Conservation (phyloP, 2,797 vertebrate genomes). For the Neomorphus geoffroyi region DNA sequence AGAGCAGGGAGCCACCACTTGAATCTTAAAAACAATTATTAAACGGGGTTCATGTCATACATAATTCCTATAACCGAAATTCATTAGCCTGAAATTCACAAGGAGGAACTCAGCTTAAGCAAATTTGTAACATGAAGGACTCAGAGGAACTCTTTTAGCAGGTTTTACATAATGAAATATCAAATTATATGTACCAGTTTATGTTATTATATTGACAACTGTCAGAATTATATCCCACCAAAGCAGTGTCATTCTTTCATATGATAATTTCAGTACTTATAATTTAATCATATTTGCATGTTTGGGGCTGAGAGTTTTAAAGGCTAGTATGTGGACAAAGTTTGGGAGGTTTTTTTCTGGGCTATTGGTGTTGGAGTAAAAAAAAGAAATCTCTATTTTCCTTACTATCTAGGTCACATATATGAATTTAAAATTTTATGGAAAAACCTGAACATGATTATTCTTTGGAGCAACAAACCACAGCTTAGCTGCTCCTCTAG, state of each 20-base stretch:
- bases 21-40: neutral
- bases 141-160: neutral
- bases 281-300: neutral
- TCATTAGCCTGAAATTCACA: neutral
- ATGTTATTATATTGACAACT: neutral
- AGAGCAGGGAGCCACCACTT: neutral
- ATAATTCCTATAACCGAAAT: neutral
- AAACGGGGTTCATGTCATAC: neutral
- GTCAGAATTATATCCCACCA: neutral
- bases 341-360: fast-evolving
- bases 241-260: neutral
- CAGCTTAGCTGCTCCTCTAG: neutral
- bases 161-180: neutral
- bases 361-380: neutral
- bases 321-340: neutral
- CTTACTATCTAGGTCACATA: neutral
- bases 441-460: neutral
- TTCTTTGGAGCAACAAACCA: neutral
- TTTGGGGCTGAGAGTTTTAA: neutral
- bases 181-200: neutral
- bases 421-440: neutral
- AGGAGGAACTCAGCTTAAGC: neutral
- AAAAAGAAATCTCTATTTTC: neutral
- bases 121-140: neutral
- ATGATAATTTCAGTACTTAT: neutral